Base-by-base conservation (phyloP, 1,140 invertebrate genomes). In the Drosophila parabipectinata region DNA sequence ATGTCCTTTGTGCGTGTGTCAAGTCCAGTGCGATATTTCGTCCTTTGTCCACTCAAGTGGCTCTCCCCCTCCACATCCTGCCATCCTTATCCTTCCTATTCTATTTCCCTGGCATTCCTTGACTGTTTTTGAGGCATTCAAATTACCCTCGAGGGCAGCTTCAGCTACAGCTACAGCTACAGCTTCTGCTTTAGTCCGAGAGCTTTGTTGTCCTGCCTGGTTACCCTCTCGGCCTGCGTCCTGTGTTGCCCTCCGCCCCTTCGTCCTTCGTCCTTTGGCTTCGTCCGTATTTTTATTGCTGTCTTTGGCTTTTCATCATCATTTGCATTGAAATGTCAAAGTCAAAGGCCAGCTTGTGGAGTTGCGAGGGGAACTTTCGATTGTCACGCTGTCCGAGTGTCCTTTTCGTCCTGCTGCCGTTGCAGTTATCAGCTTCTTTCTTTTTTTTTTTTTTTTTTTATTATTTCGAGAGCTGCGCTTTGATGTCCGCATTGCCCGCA, bases 251-350 rank as follows among this genome's bases (percentile, higher is more conserved):
- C 39, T 5, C 37, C 45, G 8, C 24, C 30, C 15, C 32, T 24
- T 34, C 24, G 26, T 48, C 34, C 10, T 48, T 10, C 28, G 30
- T 14, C 14, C n/a, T 44, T 44, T 10, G 26, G 14, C 32, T 37
- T 18, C 24, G 37, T 18, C 47, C 60, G 15, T 61, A 66, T 80
- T 87, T 85, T 77, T 61, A 64, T 72, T 82, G 78, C 83, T 87
- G 82, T 85, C 82, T 85, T 87, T 85, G 81, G 81, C 81, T 85
- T 85, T 85, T 87, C 81, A 87, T 85, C 81, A 84, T 58, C 74
- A 88, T 85, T 87, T 83, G 82, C 79, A 87, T 88, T 87, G 83
- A 88, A 88, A 87, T 88, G 79, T 87, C 71, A 82, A 77, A 83
- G 80, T 82, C 79, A 85, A 84, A 80, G 81, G 77, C 37, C 57